These are phyloP conservation scores for Sebastes taczanowskii DNA, from an alignment of 2,797 vertebrate species.

Conservation along the genomic window DNA sequence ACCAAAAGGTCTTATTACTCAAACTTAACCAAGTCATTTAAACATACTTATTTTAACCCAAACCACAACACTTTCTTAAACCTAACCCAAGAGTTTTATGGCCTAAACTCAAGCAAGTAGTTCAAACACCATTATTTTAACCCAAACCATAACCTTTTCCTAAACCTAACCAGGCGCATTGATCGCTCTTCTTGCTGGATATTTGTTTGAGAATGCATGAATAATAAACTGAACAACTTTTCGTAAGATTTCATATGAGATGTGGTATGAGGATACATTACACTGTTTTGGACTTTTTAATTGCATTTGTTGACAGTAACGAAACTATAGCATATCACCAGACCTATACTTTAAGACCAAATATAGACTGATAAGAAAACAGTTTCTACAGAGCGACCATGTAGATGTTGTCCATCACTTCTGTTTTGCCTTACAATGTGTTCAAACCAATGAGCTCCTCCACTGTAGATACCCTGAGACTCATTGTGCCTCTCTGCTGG, in stretches of 20 bases:
- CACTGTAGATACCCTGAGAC: slow-evolving; percentile 52
- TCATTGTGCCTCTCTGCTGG: slow-evolving; percentile 63
- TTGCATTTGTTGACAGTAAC: not conserved
- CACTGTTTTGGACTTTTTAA: not conserved
- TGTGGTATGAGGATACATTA: not conserved
- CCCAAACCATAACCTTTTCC: no score
- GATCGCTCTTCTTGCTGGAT: not conserved
- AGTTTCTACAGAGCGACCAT: not conserved
- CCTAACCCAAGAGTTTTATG: no score
- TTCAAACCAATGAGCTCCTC: slow-evolving; percentile 26
- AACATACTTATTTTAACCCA: no score
- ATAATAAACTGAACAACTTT: not conserved
- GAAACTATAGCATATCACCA: not conserved
- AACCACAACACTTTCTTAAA: no score
- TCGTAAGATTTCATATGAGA: not conserved
- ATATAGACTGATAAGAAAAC: not conserved
- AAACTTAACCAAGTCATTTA: no score
- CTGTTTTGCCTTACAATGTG: slow-evolving; percentile 3
- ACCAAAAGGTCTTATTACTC: no score
- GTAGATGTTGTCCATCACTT: slow-evolving; percentile 16
- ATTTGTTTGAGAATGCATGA: no score
- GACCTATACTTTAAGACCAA: not conserved
- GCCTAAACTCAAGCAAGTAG: no score
- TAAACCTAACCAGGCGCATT: not conserved
- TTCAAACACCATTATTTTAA: no score